Base-by-base conservation (phyloP, 2,888 invertebrate genomes). In the Cataglyphis livida region DNA sequence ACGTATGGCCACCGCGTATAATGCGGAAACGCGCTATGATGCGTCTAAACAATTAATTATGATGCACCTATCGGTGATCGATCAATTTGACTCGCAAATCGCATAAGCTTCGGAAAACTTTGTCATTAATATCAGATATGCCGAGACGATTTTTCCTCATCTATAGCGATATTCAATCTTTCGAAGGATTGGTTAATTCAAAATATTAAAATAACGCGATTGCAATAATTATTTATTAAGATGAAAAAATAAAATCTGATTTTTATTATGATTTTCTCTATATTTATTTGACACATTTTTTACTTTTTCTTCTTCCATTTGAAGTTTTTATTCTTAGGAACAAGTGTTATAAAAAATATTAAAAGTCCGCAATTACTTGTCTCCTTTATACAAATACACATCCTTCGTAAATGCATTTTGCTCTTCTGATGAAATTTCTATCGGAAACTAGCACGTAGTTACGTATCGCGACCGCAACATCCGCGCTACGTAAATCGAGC, bases 41-140 rank as follows among this genome's bases (percentile, higher is more conserved):
- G 41, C 41, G 57, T 70, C 57, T 44, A 70, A 78, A 78, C 44
- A 71, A 71, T 71, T 71, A 79, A 71, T 79, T 71, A 71, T 71
- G 41, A 59, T 70, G 44, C 78, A 59, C 41, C 76, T 68, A 41
- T 70, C 35, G 9, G 12, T 44, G 54, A 59, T 71, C 35, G 41
- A 71, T 79, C 59, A 71, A 51, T 44, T 79, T 21, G 21, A 59
- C 44, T 59, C 44, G 25, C 9, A 38, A 38, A 38, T 66, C 25
- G 54, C 28, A 9, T 28, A 54, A 68, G 18, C 54, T 75, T 35
- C 1, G 38, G n/a, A 38, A 62, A 48, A 75, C 51, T 65, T 75
- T 21, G 12, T 35, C n/a, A n/a, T 66, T 66, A 38, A 21, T 38
- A 28, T 62, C 21, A 38, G 51, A 76, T 54, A 54, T 54, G 15